These are phyloP conservation scores for Xerus inauris DNA, from an alignment of 2,113 vertebrate genomes.

Conservation along the genomic window DNA sequence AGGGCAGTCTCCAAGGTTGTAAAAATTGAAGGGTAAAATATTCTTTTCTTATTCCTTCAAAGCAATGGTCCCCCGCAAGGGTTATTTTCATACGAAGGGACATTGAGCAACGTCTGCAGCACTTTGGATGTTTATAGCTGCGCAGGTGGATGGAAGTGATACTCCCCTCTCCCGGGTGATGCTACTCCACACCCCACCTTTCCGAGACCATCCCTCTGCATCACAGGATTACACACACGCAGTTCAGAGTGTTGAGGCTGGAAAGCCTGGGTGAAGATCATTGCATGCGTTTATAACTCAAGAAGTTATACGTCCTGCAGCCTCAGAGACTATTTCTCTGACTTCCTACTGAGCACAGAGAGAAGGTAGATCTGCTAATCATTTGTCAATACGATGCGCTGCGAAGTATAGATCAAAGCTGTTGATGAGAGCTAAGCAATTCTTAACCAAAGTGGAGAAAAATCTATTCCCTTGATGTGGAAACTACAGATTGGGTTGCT, in stretches of 20 bases:
- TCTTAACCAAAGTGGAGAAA: not conserved
- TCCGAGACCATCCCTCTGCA: too few relatives aligned
- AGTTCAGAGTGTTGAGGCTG: too few relatives aligned
- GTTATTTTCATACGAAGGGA: not conserved
- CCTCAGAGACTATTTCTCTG: fast-evolving
- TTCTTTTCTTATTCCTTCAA: not conserved
- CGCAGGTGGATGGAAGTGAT: not conserved
- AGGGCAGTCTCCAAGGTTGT: not conserved
- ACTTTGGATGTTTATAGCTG: too few relatives aligned
- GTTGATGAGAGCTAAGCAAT: not conserved
- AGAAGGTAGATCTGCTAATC: not conserved
- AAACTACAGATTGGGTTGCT: not conserved
- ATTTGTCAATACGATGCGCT: too few relatives aligned
- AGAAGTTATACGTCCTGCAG: fast-evolving
- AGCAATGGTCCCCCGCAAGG: too few relatives aligned
- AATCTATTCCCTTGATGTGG: not conserved
- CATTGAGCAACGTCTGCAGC: not conserved
- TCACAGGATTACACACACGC: not conserved
- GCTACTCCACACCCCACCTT: too few relatives aligned
- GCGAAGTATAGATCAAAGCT: not conserved
- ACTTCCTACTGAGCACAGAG: too few relatives aligned
- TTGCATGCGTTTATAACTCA: too few relatives aligned
- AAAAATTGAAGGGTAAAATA: not conserved
- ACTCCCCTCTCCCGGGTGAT: too few relatives aligned
- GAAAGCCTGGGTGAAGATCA: not conserved